Base-by-base conservation (phyloP, 2,888 invertebrate species). In the Netelia virgata region DNA sequence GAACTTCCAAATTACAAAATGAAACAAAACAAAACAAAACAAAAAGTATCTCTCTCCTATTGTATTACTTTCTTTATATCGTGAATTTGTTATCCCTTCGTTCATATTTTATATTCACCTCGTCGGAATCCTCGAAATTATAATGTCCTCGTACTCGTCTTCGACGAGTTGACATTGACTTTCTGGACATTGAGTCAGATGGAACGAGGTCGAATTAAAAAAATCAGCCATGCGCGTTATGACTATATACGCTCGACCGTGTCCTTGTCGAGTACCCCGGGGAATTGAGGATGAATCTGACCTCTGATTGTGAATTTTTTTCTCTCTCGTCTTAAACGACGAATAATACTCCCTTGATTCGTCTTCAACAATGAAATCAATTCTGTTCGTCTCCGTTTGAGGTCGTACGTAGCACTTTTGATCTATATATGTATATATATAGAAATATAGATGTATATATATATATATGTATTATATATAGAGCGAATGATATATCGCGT, bases 401-500 rank as follows among this genome's bases (percentile, higher is more conserved):
- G 69, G 69, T 50, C 41, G 18, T 59, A 53, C 53, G 28, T 28
- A 28, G 28, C 23, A 61, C 36, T 6, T 76, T 16, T 43, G 5
- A 73, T 36, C n/a, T 43, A 23, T 28, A 66, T 66, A 66, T 16
- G 18, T 47, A 72, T 47, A n/a, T n/a, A n/a, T n/a, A n/a, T n/a
- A n/a, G n/a, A n/a, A n/a, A n/a, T n/a, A n/a, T n/a, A n/a, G n/a
- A n/a, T n/a, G n/a, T n/a, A n/a, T n/a, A n/a, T n/a, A n/a, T n/a
- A 59, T 43, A 28, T 6, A 59, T 41, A 3, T n/a, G n/a, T n/a
- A n/a, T n/a, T n/a, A n/a, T 11, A 41, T 68, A 66, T 76, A 53
- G 74, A 36, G 28, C 5, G 28, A 28, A 78, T 83, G 68, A 82
- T 75, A 84, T 74, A 72, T 78, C 18, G 61, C 50, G 64, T 80